Base-by-base conservation (phyloP, 2,888 invertebrate genomes). In the Netelia inedita region DNA sequence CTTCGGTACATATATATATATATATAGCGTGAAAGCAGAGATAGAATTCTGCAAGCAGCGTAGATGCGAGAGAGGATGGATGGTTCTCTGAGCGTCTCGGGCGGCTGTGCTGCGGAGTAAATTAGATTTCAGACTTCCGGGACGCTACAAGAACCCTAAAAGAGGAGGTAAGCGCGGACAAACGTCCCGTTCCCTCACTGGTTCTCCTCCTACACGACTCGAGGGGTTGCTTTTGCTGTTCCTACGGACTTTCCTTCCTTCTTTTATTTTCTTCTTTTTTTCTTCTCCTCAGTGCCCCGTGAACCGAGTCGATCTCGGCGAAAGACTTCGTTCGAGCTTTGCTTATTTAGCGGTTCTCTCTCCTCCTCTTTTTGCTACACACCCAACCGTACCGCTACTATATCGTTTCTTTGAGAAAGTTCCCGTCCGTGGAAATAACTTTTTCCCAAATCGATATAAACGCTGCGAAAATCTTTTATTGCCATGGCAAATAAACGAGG, bases 111-210 rank as follows among this genome's bases (percentile, higher is more conserved):
- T 81, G 79, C 84, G 41, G 88, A 84, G 76, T 88, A 89, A 91
- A 91, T 91, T 91, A 89, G 90, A 91, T 91, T 91, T 89, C 85
- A 87, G 88, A 90, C 89, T 90, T 91, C 87, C 87, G 89, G 85
- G 82, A 88, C 83, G 88, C 83, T 88, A 85, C 85, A 86, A 86
- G 88, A 89, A 88, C 88, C 88, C 88, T 88, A 85, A 88, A 86
- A 87, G 88, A 89, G 89, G 88, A 89, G 90, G 88, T 91, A 91
- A 91, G 90, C 89, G 90, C 87, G 88, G 88, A 88, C 91, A 91
- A 91, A 90, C 88, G 89, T 86, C 87, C 75, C 84, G 63, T 71
- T 82, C 79, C 75, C 72, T 72, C 78, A 76, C 43, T 76, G 46
- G 23, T 43, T 75, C 68, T 81, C 74, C 59, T 79, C 78, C 61